Conservation (phyloP, 1,140 invertebrate species). For the Leptopilina clavipes region DNA sequence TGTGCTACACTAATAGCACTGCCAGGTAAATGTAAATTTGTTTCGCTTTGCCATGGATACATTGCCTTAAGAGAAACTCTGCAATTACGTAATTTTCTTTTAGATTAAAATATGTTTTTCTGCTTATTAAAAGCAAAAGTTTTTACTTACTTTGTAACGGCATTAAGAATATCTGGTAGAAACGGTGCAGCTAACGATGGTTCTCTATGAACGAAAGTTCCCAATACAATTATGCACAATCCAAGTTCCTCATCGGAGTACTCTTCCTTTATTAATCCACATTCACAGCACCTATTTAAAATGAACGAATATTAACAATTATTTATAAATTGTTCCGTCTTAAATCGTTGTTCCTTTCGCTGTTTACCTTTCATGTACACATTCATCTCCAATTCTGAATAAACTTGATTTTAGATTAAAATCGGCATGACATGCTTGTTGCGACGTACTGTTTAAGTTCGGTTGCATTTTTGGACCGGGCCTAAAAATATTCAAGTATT, state of each 20-base stretch:
- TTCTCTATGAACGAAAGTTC: constrained; percentile 97
- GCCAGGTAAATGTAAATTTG: constrained; percentile 89
- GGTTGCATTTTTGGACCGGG: constrained; percentile 51
- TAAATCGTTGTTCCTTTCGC: too few species aligned
- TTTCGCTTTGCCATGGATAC: constrained; percentile 95
- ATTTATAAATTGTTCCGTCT: too few species aligned
- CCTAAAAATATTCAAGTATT: constrained; percentile 43
- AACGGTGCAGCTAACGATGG: constrained; percentile 94
- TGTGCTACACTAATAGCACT: constrained; percentile 94
- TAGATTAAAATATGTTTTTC: too few species aligned
- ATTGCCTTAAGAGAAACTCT: constrained; percentile 84
- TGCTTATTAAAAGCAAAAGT: too few species aligned
- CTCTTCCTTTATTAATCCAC: constrained; percentile 89
- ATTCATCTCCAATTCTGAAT: constrained; percentile 56
- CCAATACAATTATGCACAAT: constrained; percentile 93
- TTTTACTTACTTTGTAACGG: constrained; percentile 87
- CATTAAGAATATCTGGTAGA: constrained; percentile 92
- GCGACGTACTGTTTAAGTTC: constrained; percentile 50
- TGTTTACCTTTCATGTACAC: constrained; percentile 52
- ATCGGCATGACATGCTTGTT: constrained; percentile 55
- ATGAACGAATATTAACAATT: neutral
- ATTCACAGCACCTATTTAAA: constrained; percentile 82
- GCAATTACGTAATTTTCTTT: constrained; percentile 18
- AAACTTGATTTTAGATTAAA: constrained; percentile 54
- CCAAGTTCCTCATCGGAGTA: constrained; percentile 98